A percentile compares a stretch with the other conserved stretches of the same genome.
phyloP scores from a whole-genome alignment of 1,140 invertebrate species.

The Megathymus violae region DNA sequence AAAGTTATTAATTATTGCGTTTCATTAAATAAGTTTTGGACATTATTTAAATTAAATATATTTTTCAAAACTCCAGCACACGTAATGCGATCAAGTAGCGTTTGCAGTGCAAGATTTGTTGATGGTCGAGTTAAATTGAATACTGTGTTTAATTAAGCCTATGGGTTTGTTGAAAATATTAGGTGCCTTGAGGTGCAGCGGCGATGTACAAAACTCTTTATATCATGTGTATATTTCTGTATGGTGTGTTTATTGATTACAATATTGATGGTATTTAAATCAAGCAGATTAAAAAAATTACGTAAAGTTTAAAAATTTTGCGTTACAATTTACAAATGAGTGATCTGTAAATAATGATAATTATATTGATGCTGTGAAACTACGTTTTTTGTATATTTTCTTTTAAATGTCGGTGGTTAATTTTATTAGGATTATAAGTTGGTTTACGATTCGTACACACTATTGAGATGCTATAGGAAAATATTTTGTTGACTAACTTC shows the following conservation, averaged over 20 bases:
- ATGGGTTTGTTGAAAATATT: slow-evolving; percentile 1
- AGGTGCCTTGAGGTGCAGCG: slow-evolving; percentile 15
- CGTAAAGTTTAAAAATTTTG: no score
- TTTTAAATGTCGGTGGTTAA: not conserved
- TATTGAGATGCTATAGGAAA: not conserved
- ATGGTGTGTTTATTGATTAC: not conserved
- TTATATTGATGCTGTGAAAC: not conserved
- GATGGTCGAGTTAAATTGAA: no score
- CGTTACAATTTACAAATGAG: not conserved
- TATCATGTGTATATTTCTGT: not conserved
- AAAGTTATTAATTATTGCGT: no score
- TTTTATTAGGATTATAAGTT: not conserved
- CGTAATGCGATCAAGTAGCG: no score
- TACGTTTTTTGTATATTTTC: not conserved
- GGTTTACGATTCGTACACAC: not conserved
- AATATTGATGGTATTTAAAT: not conserved
- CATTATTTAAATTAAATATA: no score
- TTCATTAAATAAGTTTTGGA: no score
- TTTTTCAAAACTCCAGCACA: no score
- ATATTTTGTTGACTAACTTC: not conserved
- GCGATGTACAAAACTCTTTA: not conserved
- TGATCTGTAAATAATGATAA: not conserved
- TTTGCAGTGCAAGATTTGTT: no score
- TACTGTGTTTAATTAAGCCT: not conserved
- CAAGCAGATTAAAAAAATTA: not conserved